Percentiles rank a stretch among this genome's conserved stretches.
phyloP scores from a whole-genome alignment of 2,797 vertebrate genomes.

The Microchirus variegatus region DNA sequence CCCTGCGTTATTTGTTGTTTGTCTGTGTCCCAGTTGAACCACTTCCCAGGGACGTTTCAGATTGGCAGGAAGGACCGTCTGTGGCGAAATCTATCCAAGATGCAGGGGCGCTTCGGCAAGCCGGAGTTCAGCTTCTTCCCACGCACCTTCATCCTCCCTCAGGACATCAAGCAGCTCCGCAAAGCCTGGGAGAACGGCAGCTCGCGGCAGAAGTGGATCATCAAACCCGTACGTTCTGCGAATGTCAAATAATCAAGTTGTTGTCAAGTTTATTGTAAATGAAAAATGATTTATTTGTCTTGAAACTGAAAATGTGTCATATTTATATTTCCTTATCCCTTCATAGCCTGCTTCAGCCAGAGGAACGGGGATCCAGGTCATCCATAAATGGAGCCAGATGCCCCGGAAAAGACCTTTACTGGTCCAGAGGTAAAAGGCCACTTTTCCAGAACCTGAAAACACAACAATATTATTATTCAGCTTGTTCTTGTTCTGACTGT shows the following conservation, averaged over 20 bases:
- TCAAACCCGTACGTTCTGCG: conserved; percentile 88
- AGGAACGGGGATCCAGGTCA: conserved; percentile 96
- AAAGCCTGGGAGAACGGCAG: conserved; percentile 92
- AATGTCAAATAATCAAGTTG: neutral
- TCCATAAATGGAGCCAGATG: conserved; percentile 98
- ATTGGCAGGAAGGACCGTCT: conserved; percentile 96
- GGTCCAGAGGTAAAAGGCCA: conserved; percentile 83
- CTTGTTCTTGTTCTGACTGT: neutral
- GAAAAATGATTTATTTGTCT: no score
- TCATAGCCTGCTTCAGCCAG: conserved; percentile 93
- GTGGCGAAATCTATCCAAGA: conserved; percentile 95
- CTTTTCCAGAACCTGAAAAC: neutral
- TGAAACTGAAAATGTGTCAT: neutral
- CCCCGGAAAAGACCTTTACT: conserved; percentile 93
- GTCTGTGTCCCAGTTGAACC: conserved; percentile 86
- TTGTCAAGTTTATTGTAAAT: neutral
- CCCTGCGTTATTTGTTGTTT: no score
- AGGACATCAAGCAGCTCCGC: conserved; percentile 91
- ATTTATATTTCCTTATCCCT: neutral
- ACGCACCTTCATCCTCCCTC: conserved; percentile 93
- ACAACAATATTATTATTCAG: no score
- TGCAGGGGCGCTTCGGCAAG: conserved; percentile 91
- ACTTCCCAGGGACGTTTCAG: conserved; percentile 98
- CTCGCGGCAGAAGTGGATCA: conserved; percentile 93
- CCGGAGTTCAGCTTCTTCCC: conserved; percentile 96